These are phyloP conservation scores for Cephalotes varians DNA, from an alignment of 2,888 invertebrate genomes.

Conservation along the genomic window DNA sequence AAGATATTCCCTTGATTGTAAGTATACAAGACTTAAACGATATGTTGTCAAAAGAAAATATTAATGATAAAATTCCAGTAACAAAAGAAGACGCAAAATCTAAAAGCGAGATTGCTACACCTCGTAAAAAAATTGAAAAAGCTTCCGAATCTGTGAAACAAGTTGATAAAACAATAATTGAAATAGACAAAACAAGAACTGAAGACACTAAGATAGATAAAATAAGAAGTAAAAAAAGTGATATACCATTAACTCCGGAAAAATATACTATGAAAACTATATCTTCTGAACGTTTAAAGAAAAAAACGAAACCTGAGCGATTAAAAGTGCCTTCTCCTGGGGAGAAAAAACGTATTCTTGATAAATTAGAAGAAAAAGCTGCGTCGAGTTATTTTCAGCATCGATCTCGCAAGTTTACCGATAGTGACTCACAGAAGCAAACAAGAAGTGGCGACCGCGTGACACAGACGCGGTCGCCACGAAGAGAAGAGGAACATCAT, in stretches of 20 bases:
- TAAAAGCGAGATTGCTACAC: background rate
- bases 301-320: conserved; percentile 36
- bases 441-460: conserved; percentile 10
- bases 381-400: conserved; percentile 16
- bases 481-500: conserved; percentile 43
- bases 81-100: background rate
- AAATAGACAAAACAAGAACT: conserved; percentile 2
- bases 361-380: conserved; percentile 55
- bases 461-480: conserved; percentile 15
- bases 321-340: background rate
- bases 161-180: background rate
- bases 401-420: conserved; percentile 38
- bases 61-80: background rate
- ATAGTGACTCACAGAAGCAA: conserved; percentile 11
- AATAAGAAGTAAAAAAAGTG: conserved; percentile 9
- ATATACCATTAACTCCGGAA: background rate
- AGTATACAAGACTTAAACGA: background rate
- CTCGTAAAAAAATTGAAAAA: background rate
- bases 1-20: background rate
- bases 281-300: conserved; percentile 3
- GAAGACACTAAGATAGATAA: background rate
- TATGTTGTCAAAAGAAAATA: background rate
- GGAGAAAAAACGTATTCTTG: conserved; percentile 50
- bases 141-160: background rate
- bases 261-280: conserved; percentile 14